A percentile compares a stretch with the other conserved stretches of the same genome.
These are phyloP conservation scores for Etheostoma perlongum DNA, from an alignment of 2,797 vertebrate species.

Conservation along the genomic window DNA sequence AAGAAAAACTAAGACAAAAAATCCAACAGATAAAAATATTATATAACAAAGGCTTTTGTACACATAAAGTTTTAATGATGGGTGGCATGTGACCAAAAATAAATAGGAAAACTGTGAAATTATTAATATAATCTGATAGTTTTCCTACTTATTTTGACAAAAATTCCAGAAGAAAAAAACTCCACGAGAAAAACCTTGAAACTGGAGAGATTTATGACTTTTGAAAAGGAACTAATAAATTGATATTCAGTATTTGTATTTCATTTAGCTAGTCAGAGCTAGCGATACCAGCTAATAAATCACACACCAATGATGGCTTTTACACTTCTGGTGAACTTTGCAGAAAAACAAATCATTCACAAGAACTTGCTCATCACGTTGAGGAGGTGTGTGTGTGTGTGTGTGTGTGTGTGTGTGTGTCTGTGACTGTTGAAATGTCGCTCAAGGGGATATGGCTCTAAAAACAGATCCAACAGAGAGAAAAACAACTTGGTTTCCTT, in stretches of 20 bases:
- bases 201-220: neutral
- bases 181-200: neutral
- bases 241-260: too few species aligned
- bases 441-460: neutral
- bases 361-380: neutral
- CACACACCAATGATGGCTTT: neutral
- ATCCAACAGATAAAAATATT: too few species aligned
- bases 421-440: neutral
- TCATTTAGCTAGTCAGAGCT: neutral
- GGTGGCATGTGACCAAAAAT: too few species aligned
- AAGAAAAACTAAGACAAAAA: too few species aligned
- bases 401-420: too few species aligned
- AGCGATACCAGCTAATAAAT: neutral
- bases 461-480: constrained; percentile 7
- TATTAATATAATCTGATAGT: too few species aligned
- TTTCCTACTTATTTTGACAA: too few species aligned
- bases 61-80: too few species aligned
- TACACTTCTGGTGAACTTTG: too few species aligned
- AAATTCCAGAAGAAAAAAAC: neutral
- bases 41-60: too few species aligned
- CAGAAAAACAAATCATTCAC: constrained; percentile 5
- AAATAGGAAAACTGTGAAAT: neutral
- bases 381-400: neutral
- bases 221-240: too few species aligned
- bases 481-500: constrained; percentile 10